These are phyloP conservation scores for Tachypleus tridentatus DNA, from an alignment of 1,140 invertebrate species.

Conservation along the genomic window DNA sequence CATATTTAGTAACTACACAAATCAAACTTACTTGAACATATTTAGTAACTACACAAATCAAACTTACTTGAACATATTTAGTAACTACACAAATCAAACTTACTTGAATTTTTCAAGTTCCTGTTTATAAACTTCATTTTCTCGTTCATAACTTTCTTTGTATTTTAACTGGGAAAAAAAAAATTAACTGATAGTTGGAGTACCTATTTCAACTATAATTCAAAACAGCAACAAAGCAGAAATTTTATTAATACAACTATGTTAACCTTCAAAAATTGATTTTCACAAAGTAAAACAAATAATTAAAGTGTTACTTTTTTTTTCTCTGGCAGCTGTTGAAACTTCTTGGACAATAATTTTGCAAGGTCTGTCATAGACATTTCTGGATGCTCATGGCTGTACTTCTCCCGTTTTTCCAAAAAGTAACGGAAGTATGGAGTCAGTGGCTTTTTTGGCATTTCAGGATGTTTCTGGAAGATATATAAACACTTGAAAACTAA, in stretches of 20 bases:
- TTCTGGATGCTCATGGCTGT: constrained; percentile 34
- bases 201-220: no score
- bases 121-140: constrained; percentile 24
- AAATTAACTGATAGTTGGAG: no score
- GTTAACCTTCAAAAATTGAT: no score
- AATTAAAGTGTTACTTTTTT: constrained; percentile 29
- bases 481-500: no score
- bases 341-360: constrained; percentile 37
- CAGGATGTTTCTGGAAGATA: constrained; percentile 35
- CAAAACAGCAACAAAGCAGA: no score
- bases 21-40: no score
- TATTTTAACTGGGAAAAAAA: constrained; percentile 19
- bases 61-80: no score
- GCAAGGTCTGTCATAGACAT: constrained; percentile 36
- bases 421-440: constrained; percentile 40
- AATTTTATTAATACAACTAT: no score
- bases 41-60: no score
- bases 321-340: constrained; percentile 35
- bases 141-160: constrained; percentile 24
- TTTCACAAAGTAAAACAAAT: no score
- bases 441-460: constrained; percentile 38
- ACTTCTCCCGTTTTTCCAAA: constrained; percentile 35
- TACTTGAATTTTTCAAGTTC: constrained; percentile 25
- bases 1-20: no score
- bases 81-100: no score